Conservation (phyloP, 2,113 vertebrate species). For the Malurus alboscapulatus region DNA sequence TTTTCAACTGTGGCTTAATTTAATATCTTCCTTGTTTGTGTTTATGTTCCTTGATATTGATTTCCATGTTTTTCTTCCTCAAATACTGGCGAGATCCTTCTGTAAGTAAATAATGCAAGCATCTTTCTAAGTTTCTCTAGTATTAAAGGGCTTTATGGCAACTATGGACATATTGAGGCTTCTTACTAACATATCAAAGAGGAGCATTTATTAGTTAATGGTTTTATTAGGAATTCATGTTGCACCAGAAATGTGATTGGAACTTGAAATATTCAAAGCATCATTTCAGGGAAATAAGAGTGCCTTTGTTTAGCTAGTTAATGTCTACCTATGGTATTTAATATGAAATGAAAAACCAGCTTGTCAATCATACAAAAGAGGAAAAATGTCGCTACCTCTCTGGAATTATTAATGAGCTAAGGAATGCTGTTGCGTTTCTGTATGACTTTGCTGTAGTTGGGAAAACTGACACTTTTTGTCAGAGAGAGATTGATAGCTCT, state of each 20-base stretch:
- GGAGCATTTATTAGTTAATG: not conserved
- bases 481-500: constrained; percentile 2
- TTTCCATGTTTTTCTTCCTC: constrained; percentile 34
- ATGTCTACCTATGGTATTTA: not conserved
- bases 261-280: not conserved
- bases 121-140: not conserved
- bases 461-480: constrained; percentile 11
- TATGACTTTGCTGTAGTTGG: not conserved
- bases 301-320: not conserved
- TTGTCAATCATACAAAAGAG: not conserved
- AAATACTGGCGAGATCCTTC: not conserved
- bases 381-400: not conserved
- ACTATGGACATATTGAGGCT: not conserved
- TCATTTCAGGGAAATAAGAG: not conserved
- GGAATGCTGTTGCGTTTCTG: not conserved
- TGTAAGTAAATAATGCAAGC: not conserved
- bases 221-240: not conserved
- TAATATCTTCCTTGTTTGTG: constrained; percentile 49
- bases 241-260: not conserved
- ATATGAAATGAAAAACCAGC: not conserved
- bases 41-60: constrained; percentile 57
- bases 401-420: constrained; percentile 17
- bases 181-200: not conserved
- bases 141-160: not conserved
- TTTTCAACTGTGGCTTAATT: constrained; percentile 40